Evolutionary conservation across 2,797 vertebrate species (phyloP).

Genomic region (Bradypodion pumilum): DNA sequence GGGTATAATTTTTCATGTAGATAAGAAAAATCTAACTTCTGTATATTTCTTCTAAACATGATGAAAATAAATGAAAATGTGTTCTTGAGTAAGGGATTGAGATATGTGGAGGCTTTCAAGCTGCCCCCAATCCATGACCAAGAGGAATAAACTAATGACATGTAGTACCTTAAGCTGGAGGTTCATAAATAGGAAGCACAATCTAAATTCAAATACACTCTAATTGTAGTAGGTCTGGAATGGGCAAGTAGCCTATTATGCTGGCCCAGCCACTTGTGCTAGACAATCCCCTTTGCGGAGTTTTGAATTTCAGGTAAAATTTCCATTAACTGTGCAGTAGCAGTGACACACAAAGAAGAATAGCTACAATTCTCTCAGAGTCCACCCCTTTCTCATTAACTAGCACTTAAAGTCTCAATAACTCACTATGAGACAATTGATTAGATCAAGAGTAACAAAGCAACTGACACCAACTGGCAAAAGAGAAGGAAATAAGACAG

Average conservation of each 20-base stretch:
- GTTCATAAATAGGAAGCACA: neutral
- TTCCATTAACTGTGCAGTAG: too few relatives aligned
- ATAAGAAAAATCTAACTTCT: neutral
- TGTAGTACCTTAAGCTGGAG: neutral
- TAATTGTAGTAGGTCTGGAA: neutral
- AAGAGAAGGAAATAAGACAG: too few relatives aligned
- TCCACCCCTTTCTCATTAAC: too few relatives aligned
- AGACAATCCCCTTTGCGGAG: neutral
- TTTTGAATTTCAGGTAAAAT: too few relatives aligned
- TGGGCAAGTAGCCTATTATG: too few relatives aligned
- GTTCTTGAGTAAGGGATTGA: neutral
- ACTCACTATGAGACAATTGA: too few relatives aligned
- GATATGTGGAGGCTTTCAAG: neutral
- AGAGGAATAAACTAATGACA: neutral
- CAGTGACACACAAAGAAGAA: too few relatives aligned
- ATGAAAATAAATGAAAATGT: neutral
- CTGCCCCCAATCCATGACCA: neutral
- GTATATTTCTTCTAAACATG: neutral
- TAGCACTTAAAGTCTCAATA: too few relatives aligned
- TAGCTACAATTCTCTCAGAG: too few relatives aligned
- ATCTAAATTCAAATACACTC: too few relatives aligned
- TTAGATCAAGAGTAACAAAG: too few relatives aligned
- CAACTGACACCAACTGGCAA: too few relatives aligned
- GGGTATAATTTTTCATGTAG: conserved; percentile 4
- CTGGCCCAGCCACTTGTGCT: neutral